These are phyloP conservation scores for Apotomis turbidana DNA, from an alignment of 2,888 invertebrate species.

Conservation along the genomic window DNA sequence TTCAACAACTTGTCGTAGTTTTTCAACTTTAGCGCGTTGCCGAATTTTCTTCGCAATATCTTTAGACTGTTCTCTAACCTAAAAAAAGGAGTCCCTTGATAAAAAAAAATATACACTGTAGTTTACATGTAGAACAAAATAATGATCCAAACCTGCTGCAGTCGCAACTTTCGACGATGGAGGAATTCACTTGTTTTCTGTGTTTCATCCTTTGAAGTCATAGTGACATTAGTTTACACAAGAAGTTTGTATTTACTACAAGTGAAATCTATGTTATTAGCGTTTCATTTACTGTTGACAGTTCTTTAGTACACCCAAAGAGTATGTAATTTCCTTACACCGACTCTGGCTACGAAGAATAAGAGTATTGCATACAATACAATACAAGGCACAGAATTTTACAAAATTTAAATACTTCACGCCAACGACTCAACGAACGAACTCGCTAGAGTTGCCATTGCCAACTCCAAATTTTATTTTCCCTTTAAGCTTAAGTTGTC, in stretches of 20 bases:
- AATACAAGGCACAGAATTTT: neutral
- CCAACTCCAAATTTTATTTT: no score
- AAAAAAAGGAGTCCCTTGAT: constrained; percentile 50
- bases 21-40: constrained; percentile 73
- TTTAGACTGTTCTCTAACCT: constrained; percentile 82
- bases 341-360: neutral
- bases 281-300: constrained; percentile 1
- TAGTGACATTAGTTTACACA: constrained; percentile 55
- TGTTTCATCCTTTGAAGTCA: constrained; percentile 72
- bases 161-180: constrained; percentile 74
- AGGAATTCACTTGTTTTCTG: constrained; percentile 79
- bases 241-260: constrained; percentile 19
- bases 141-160: constrained; percentile 73
- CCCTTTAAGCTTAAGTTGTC: no score
- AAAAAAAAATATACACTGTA: constrained; percentile 13
- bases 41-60: constrained; percentile 78
- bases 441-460: no score
- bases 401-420: neutral
- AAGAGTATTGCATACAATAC: no score
- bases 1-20: constrained; percentile 63
- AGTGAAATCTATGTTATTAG: neutral
- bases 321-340: no score
- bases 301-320: neutral
- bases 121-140: neutral
- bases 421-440: neutral